Base-by-base conservation (phyloP, 2,797 vertebrate species). In the Gorsachius magnificus region DNA sequence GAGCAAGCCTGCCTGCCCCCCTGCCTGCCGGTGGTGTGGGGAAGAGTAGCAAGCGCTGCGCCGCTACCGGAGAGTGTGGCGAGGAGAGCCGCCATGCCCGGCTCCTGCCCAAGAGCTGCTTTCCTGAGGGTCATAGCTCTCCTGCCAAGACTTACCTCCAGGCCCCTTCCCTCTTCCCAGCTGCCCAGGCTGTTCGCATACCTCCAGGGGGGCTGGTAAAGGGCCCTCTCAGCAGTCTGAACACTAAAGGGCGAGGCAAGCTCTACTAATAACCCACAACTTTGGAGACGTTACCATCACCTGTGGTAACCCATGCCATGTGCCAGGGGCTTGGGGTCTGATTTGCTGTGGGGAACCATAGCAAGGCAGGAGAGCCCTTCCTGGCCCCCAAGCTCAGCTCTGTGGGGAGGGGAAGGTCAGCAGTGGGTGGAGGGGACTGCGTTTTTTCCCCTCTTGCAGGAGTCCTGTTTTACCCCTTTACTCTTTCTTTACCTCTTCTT, bases 401-500 rank as follows among this genome's bases (percentile, higher is more conserved):
- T 17, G 6, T 1, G 6, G 41, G 21, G 58, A 90, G 60, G 60
- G 36, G 70, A 87, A 41, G 82, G 45, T 80, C 43, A 80, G 60
- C 71, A 54, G 41, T 66, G 75, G 38, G 60, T 93, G 29, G 85
- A 90, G 74, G 74, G 65, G 66, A 82, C 57, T 41, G 24, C 77
- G 7, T 48, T 64, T 80, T 38, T 78, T 51, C 46, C 60, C 36
- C 19, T 66, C 75, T 85, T 38, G 36, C 5, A 17, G 64, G 83
- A 89, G 71, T 92, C 78, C 53, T 76, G 35, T 79, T 94, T 93
- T 87, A 83, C 26, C 78, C 83, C 68, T 92, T 92, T 61, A 53
- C 43, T 86, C 90, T 95, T 94, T 92, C 94, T 89, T 96, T 93
- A 92, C 92, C 87, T 94, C 83, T 78, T 92, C 90, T 81, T 84